These are phyloP conservation scores for Spongilla lacustris DNA, from an alignment of 37 sponge, comb jelly and placozoan genomes.

Conservation along the genomic window DNA sequence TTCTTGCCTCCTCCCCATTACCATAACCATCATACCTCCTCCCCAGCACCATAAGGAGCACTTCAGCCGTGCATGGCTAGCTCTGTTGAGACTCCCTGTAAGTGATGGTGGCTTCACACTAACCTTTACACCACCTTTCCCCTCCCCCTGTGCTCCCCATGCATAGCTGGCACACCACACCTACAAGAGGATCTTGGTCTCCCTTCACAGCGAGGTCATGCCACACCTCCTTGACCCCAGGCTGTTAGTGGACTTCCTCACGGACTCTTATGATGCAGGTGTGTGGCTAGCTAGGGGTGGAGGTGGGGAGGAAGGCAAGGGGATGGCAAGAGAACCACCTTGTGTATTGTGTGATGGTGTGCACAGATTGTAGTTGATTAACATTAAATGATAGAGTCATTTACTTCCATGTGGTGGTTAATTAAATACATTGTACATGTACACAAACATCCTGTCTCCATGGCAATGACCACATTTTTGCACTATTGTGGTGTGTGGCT, in stretches of 20 bases:
- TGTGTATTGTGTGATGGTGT: too few species aligned
- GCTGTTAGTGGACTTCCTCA: constrained; percentile 92
- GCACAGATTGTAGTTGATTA: too few species aligned
- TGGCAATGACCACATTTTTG: too few species aligned
- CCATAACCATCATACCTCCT: neutral
- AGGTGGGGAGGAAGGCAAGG: too few species aligned
- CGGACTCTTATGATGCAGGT: constrained; percentile 79
- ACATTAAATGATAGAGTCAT: too few species aligned
- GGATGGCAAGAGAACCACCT: too few species aligned
- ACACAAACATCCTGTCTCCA: too few species aligned
- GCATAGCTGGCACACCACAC: constrained; percentile 30
- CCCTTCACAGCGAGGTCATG: constrained; percentile 85
- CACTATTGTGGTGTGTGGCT: too few species aligned
- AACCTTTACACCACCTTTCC: neutral
- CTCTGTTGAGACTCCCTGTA: constrained; percentile 83
- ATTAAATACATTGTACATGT: too few species aligned
- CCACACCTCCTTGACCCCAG: constrained; percentile 93
- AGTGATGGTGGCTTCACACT: constrained; percentile 5
- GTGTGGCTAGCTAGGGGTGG: neutral
- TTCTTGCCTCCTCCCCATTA: neutral
- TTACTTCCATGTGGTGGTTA: too few species aligned
- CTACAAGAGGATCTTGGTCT: constrained; percentile 57
- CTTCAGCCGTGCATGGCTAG: constrained; percentile 82
- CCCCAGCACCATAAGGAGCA: constrained; percentile 52
- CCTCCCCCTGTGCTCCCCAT: neutral